A percentile compares a stretch with the other conserved stretches of the same genome.
phyloP scores from a whole-genome alignment of 2,888 invertebrate species.

The Harpagoxenus sublaevis region DNA sequence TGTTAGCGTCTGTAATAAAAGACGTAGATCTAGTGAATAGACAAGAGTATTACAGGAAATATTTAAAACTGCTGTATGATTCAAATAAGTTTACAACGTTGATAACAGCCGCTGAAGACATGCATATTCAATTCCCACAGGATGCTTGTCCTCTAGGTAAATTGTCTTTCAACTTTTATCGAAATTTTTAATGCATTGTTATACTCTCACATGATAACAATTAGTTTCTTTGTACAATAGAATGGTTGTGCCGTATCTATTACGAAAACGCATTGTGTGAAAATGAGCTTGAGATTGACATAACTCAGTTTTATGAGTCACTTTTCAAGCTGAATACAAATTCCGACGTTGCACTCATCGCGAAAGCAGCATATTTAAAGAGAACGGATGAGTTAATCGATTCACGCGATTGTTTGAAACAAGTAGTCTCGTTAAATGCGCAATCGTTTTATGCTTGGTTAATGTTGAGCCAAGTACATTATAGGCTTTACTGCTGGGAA shows the following conservation, averaged over 20 bases:
- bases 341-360: conserved; percentile 89
- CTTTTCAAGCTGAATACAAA: conserved; percentile 88
- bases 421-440: conserved; percentile 85
- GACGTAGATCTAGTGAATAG: conserved; percentile 70
- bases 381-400: conserved; percentile 87
- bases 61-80: conserved; percentile 87
- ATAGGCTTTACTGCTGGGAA: conserved; percentile 87
- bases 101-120: conserved; percentile 86
- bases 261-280: conserved; percentile 85
- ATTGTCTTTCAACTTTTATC: not conserved
- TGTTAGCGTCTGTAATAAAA: conserved; percentile 82
- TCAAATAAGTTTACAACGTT: conserved; percentile 85
- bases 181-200: not conserved
- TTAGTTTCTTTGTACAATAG: conserved; percentile 74
- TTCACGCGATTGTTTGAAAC: conserved; percentile 87
- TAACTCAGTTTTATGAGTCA: conserved; percentile 87
- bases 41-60: conserved; percentile 86
- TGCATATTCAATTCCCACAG: conserved; percentile 87
- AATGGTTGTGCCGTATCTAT: conserved; percentile 89
- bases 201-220: not conserved
- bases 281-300: conserved; percentile 81
- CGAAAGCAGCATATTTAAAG: conserved; percentile 88
- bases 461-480: conserved; percentile 86
- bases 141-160: conserved; percentile 87
- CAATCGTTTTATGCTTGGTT: conserved; percentile 87